These are phyloP conservation scores for Thryonomys swinderianus DNA, from an alignment of 2,113 vertebrate genomes.

Conservation along the genomic window DNA sequence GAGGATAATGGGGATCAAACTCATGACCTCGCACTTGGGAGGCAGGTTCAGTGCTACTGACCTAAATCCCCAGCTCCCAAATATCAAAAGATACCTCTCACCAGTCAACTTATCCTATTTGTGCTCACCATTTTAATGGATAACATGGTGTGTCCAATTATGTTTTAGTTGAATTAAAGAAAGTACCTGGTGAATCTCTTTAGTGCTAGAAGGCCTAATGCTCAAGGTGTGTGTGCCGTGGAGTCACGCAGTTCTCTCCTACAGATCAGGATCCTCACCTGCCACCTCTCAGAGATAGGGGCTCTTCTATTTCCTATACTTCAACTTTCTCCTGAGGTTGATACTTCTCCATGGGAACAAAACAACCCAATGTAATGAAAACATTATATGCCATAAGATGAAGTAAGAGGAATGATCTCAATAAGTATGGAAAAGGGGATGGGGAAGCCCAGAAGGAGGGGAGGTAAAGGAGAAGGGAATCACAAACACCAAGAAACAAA, in stretches of 20 bases:
- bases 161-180: constrained; percentile 61
- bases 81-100: constrained; percentile 8
- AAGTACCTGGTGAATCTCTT: not conserved
- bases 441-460: not conserved
- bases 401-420: not conserved
- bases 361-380: not conserved
- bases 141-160: not conserved
- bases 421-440: not conserved
- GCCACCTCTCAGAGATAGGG: not conserved
- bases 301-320: not conserved
- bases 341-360: not conserved
- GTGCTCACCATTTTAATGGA: not conserved
- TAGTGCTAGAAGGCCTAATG: not conserved
- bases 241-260: not conserved
- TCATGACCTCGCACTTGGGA: too few relatives aligned
- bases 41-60: too few relatives aligned
- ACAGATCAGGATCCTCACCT: not conserved
- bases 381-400: not conserved
- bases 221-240: not conserved
- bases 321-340: constrained; percentile 12
- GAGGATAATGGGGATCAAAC: too few relatives aligned
- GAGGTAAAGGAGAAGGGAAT: not conserved
- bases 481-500: not conserved
- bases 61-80: too few relatives aligned
- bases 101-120: not conserved